Conservation (phyloP, 2,888 invertebrate species). For the Leptopilina myrica region DNA sequence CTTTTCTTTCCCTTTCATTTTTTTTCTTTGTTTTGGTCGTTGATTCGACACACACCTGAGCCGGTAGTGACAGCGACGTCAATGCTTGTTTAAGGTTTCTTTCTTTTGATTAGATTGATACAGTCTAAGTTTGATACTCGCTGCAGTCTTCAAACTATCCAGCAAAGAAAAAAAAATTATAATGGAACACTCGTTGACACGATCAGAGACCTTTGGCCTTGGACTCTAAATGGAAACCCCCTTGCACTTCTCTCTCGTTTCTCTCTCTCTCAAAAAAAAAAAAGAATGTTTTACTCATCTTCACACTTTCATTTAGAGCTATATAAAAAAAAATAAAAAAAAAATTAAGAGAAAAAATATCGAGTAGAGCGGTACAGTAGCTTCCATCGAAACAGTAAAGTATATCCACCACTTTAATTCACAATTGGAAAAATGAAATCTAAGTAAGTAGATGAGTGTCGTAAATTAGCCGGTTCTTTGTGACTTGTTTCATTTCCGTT, state of each 20-base stretch:
- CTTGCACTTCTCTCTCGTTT: conserved; percentile 27
- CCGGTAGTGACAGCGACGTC: conserved; percentile 70
- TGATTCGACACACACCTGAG: conserved; percentile 40
- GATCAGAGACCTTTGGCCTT: conserved; percentile 65
- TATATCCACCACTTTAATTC: neutral
- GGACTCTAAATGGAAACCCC: conserved; percentile 55
- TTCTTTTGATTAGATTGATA: conserved; percentile 76
- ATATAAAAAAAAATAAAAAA: neutral
- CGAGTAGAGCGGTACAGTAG: conserved; percentile 29
- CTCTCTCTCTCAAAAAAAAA: conserved; percentile 33
- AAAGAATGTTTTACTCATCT: conserved; percentile 8
- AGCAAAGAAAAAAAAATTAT: conserved; percentile 61
- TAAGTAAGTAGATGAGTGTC: conserved; percentile 43
- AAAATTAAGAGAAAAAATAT: conserved; percentile 1
- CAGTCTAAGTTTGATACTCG: conserved; percentile 77
- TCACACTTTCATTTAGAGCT: conserved; percentile 4
- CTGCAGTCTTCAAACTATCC: conserved; percentile 74
- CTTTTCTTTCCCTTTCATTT: too few species aligned
- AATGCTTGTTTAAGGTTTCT: conserved; percentile 68
- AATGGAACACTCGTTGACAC: conserved; percentile 72
- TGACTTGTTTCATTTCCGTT: conserved; percentile 44
- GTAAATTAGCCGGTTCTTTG: conserved; percentile 43
- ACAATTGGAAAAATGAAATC: conserved; percentile 26
- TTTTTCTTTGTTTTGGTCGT: conserved; percentile 49
- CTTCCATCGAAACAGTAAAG: conserved; percentile 49